phyloP scores from a whole-genome alignment of 2,888 invertebrate genomes.

The Drosophila yooni region DNA sequence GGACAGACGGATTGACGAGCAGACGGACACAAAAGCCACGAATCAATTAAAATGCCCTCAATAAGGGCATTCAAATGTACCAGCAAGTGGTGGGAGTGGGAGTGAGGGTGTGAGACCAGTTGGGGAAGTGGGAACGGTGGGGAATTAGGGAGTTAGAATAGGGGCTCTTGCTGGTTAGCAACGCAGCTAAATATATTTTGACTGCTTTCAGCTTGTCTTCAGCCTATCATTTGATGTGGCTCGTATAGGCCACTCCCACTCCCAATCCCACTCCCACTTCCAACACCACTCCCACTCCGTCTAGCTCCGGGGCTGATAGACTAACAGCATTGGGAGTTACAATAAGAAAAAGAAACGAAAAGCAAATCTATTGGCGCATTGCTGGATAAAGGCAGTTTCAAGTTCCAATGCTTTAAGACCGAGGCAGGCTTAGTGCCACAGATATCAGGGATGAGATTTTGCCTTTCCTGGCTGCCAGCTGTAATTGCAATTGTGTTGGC shows the following conservation, averaged over 20 bases:
- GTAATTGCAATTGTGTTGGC: conserved; percentile 24
- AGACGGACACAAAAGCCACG: background rate
- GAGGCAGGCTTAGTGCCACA: background rate
- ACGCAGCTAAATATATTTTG: conserved; percentile 46
- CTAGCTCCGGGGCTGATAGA: conserved; percentile 26
- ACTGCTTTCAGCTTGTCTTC: conserved; percentile 46
- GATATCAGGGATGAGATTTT: conserved; percentile 9
- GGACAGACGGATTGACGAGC: background rate
- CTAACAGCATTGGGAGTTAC: conserved; percentile 1
- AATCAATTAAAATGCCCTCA: background rate
- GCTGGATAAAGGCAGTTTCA: conserved; percentile 21
- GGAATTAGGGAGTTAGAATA: conserved; percentile 13
- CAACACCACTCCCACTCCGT: background rate
- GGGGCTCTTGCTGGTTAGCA: conserved; percentile 38
- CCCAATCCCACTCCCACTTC: background rate
- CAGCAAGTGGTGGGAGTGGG: background rate
- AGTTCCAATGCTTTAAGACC: conserved; percentile 11
- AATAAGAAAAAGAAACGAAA: conserved; percentile 6
- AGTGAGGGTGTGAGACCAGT: background rate
- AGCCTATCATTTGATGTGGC: conserved; percentile 41
- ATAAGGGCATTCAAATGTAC: background rate
- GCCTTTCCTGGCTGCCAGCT: background rate
- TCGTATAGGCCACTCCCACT: conserved; percentile 6
- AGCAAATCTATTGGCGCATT: conserved; percentile 34
- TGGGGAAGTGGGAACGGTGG: background rate